Conservation (phyloP, 2,888 invertebrate genomes). For the Heliconius aoede region DNA sequence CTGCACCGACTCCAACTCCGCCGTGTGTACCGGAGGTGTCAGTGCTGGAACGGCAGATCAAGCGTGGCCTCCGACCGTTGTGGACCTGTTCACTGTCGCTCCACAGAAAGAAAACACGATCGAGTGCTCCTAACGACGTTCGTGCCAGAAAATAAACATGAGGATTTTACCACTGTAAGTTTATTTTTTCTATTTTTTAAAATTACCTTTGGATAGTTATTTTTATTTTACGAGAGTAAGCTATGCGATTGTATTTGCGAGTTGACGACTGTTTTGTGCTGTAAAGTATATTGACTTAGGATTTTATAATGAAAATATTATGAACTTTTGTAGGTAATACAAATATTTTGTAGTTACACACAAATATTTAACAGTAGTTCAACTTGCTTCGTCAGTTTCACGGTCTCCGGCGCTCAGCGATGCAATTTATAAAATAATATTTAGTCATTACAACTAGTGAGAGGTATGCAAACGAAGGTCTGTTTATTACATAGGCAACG, state of each 20-base stretch:
- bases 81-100: constrained; percentile 71
- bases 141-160: constrained; percentile 61
- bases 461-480: constrained; percentile 46
- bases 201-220: not conserved
- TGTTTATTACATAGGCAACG: constrained; percentile 41
- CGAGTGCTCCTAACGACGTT: constrained; percentile 63
- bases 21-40: constrained; percentile 60
- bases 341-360: too few species aligned
- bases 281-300: not conserved
- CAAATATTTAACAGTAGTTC: not conserved
- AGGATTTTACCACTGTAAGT: constrained; percentile 77
- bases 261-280: constrained; percentile 51
- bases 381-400: constrained; percentile 12
- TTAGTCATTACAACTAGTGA: constrained; percentile 41
- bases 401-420: constrained; percentile 50
- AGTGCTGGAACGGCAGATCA: constrained; percentile 67
- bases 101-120: constrained; percentile 65
- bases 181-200: constrained; percentile 42
- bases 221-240: constrained; percentile 47
- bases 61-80: constrained; percentile 73
- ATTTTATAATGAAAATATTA: not conserved
- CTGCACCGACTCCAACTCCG: constrained; percentile 53
- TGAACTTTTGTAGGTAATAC: not conserved
- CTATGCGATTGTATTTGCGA: constrained; percentile 77
- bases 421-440: constrained; percentile 47